These are phyloP conservation scores for Calonectris borealis DNA, from an alignment of 2,113 vertebrate genomes.

Conservation along the genomic window DNA sequence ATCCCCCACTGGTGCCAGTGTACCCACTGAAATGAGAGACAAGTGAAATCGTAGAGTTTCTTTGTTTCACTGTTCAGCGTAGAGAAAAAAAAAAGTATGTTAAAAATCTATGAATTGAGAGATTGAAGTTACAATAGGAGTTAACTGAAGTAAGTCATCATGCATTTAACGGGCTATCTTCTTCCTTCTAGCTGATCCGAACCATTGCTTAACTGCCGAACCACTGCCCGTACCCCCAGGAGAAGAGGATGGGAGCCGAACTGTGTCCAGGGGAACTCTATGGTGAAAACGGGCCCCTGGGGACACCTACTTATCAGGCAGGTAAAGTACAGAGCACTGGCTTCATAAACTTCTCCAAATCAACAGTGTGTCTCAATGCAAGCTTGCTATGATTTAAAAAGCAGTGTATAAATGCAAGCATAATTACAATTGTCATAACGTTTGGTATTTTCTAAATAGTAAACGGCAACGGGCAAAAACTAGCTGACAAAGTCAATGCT, in stretches of 20 bases:
- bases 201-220: not conserved
- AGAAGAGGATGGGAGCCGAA: not conserved
- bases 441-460: not conserved
- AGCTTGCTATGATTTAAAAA: not conserved
- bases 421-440: not conserved
- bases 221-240: fast-evolving
- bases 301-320: not conserved
- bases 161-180: not conserved
- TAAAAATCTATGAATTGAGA: not conserved
- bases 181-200: not conserved
- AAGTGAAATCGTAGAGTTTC: not conserved
- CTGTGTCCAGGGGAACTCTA: not conserved
- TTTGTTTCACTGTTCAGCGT: not conserved
- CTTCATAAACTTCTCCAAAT: not conserved
- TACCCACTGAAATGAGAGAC: constrained; percentile 44
- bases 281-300: not conserved
- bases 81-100: not conserved
- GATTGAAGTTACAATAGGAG: not conserved
- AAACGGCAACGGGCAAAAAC: not conserved
- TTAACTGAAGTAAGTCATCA: not conserved
- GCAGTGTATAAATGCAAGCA: not conserved
- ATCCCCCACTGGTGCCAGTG: constrained; percentile 32
- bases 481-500: not conserved
- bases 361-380: not conserved
- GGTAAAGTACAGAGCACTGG: not conserved